These are phyloP conservation scores for Metalampra italica DNA, from an alignment of 2,888 invertebrate genomes.

Conservation along the genomic window DNA sequence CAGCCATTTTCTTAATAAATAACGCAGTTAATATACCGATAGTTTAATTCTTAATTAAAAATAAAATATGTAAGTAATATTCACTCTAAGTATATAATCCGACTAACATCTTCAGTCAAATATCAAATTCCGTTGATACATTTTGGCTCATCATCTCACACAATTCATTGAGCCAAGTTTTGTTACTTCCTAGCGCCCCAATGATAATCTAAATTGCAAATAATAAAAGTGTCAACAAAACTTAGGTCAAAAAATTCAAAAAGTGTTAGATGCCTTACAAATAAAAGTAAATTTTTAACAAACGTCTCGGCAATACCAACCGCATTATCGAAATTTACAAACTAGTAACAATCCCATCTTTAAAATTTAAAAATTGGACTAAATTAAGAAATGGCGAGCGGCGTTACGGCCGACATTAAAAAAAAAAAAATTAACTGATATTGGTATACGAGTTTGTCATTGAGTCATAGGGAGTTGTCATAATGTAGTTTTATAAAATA, in stretches of 20 bases:
- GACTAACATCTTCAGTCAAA: slow-evolving; percentile 1
- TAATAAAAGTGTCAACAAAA: neutral
- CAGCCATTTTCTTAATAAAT: slow-evolving; percentile 28
- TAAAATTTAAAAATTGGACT: slow-evolving; percentile 28
- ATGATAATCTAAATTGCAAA: neutral
- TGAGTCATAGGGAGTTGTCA: slow-evolving; percentile 19
- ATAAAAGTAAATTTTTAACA: slow-evolving; percentile 5
- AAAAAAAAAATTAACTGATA: slow-evolving; percentile 14
- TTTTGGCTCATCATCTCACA: neutral
- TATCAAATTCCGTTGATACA: neutral
- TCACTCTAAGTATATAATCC: neutral
- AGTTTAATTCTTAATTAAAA: slow-evolving; percentile 1
- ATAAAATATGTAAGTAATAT: slow-evolving; percentile 1
- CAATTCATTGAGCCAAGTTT: neutral
- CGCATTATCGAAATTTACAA: slow-evolving; percentile 21
- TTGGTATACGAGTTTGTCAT: slow-evolving; percentile 26
- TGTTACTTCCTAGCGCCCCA: neutral
- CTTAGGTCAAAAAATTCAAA: slow-evolving; percentile 1
- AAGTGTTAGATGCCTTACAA: neutral
- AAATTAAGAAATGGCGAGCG: slow-evolving; percentile 34
- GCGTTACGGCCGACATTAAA: slow-evolving; percentile 5
- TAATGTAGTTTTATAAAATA: no score
- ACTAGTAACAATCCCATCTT: slow-evolving; percentile 36
- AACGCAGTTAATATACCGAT: slow-evolving; percentile 20
- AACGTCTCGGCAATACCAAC: slow-evolving; percentile 11